A percentile compares a stretch with the other conserved stretches of the same genome.
phyloP scores from a whole-genome alignment of 2,797 vertebrate genomes.

The Distichodus sexfasciatus region DNA sequence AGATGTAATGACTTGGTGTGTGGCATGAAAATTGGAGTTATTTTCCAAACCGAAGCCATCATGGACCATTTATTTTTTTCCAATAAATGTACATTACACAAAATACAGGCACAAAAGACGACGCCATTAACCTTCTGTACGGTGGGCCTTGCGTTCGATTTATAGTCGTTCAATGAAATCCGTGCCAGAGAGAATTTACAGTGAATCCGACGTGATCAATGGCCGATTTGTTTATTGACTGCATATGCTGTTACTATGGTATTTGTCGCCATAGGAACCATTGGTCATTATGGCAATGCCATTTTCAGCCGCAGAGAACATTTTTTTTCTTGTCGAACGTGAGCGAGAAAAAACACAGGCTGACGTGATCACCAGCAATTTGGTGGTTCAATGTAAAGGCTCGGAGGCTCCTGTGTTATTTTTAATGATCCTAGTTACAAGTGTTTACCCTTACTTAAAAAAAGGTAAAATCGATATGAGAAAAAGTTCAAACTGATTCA shows the following conservation, averaged over 20 bases:
- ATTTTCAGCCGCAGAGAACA: constrained; percentile 5
- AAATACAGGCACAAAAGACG: background rate
- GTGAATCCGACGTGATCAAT: constrained; percentile 41
- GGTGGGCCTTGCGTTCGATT: constrained; percentile 6
- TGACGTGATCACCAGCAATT: background rate
- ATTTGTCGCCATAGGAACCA: constrained; percentile 48
- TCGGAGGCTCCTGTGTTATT: background rate
- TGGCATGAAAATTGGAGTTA: background rate
- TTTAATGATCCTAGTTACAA: no score
- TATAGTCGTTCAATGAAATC: constrained; percentile 17
- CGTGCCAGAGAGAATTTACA: constrained; percentile 29
- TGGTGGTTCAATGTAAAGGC: background rate
- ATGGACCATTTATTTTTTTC: background rate
- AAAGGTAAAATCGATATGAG: background rate
- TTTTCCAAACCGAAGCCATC: background rate
- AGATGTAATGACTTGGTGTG: background rate
- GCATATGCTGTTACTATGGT: constrained; percentile 45
- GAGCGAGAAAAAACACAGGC: background rate
- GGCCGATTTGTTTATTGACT: constrained; percentile 45
- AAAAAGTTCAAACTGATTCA: no score
- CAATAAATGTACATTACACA: background rate
- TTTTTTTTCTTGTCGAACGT: background rate
- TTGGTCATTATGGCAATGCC: constrained; percentile 24
- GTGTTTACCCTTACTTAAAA: no score
- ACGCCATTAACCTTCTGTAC: background rate